Percentiles rank a stretch among this genome's conserved stretches.
Conservation (phyloP, 2,113 vertebrate genomes). For the Orthonyx spaldingii region DNA sequence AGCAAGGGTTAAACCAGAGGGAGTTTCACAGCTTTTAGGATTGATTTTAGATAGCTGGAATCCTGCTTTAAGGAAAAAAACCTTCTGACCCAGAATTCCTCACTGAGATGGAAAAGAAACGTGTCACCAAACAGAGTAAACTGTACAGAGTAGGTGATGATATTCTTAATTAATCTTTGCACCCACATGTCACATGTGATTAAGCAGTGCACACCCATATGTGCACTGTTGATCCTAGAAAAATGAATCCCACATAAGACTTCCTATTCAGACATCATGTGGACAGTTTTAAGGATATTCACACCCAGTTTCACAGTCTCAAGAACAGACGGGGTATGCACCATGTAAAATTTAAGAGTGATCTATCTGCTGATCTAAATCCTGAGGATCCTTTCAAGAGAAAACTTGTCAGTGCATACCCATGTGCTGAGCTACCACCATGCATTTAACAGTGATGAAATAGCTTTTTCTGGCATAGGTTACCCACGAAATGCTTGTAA, state of each 20-base stretch:
- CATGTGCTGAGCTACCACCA: not conserved
- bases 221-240: not conserved
- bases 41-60: not conserved
- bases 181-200: not conserved
- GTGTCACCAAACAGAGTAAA: not conserved
- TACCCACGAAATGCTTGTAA: not conserved
- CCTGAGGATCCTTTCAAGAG: constrained; percentile 14
- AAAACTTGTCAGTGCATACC: constrained; percentile 37
- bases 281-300: not conserved
- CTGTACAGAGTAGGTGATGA: not conserved
- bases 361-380: constrained; percentile 25
- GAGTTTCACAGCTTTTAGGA: not conserved
- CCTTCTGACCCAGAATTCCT: not conserved
- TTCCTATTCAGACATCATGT: not conserved
- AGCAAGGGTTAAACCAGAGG: not conserved
- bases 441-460: constrained; percentile 8
- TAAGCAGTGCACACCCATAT: not conserved
- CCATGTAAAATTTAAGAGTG: not conserved
- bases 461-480: not conserved
- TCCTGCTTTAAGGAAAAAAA: not conserved
- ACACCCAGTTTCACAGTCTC: not conserved
- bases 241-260: not conserved
- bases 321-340: not conserved
- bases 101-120: not conserved
- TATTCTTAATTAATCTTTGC: not conserved